Evolutionary conservation across 2,797 vertebrate species (phyloP).

Genomic region (Carduelis carduelis): DNA sequence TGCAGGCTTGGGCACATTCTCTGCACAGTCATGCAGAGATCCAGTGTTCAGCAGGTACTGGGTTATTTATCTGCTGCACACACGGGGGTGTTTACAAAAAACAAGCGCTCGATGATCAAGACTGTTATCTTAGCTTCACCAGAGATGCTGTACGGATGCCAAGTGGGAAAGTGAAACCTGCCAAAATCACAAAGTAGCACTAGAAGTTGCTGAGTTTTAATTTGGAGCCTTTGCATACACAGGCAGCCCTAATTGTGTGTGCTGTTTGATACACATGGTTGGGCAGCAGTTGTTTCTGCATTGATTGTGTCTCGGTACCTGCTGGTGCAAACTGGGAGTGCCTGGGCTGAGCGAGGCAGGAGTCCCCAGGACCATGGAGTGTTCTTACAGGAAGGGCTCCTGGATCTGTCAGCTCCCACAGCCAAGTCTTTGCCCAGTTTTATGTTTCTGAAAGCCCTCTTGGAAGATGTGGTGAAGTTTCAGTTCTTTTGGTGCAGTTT

Average conservation of each 20-base stretch:
- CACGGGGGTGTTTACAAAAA: neutral
- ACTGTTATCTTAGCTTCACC: neutral
- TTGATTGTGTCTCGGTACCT: neutral
- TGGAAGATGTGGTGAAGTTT: neutral
- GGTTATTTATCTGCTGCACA: neutral
- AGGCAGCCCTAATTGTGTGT: neutral
- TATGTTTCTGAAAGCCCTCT: neutral
- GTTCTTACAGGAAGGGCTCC: neutral
- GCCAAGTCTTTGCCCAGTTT: neutral
- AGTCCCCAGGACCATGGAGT: neutral
- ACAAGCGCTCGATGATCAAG: neutral
- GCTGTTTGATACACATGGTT: neutral
- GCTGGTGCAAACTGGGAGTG: neutral
- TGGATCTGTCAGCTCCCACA: accelerated
- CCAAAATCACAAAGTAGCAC: neutral
- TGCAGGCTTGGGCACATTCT: neutral
- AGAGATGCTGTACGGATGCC: neutral
- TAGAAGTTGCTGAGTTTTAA: conserved; percentile 25
- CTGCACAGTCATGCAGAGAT: neutral
- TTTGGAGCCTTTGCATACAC: neutral
- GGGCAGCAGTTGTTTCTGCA: neutral
- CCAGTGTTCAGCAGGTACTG: neutral
- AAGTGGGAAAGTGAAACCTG: conserved; percentile 1
- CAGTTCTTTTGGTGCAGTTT: neutral
- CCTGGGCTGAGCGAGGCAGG: neutral